Conservation (phyloP, 2,888 invertebrate species). For the Cheilosia scutellata region DNA sequence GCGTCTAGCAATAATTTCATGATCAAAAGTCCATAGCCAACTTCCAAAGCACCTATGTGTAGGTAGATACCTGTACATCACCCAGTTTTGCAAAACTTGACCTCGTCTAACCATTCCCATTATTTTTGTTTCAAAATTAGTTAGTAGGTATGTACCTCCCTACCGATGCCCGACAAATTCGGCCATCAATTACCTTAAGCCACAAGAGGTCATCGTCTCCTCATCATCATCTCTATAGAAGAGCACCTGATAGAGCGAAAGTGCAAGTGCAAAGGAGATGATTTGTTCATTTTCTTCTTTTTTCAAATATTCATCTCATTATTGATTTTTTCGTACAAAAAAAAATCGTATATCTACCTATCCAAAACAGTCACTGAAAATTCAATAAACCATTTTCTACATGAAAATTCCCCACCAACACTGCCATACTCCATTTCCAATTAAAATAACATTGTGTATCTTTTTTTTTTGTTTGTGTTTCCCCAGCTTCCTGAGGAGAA, state of each 20-base stretch:
- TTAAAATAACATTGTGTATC: slow-evolving; percentile 32
- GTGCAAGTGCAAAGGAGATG: slow-evolving; percentile 66
- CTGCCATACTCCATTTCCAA: slow-evolving; percentile 63
- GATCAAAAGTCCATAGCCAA: background rate
- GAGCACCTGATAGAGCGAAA: slow-evolving; percentile 62
- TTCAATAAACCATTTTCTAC: slow-evolving; percentile 74
- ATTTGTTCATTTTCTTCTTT: slow-evolving; percentile 22
- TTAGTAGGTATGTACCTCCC: too few species aligned
- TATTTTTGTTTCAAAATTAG: background rate
- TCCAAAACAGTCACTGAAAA: slow-evolving; percentile 60
- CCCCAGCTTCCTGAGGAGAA: slow-evolving; percentile 84
- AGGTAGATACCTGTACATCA: background rate
- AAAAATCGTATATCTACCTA: background rate
- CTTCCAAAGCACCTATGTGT: background rate
- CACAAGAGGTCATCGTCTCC: slow-evolving; percentile 66
- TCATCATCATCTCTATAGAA: slow-evolving; percentile 33
- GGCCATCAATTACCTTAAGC: slow-evolving; percentile 38
- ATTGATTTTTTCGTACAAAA: slow-evolving; percentile 64
- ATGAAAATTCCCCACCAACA: slow-evolving; percentile 59
- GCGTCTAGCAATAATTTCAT: background rate
- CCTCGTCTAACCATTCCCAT: background rate
- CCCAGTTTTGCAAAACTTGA: background rate
- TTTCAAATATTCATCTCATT: slow-evolving; percentile 66
- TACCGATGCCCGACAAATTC: slow-evolving; percentile 49
- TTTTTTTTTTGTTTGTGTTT: slow-evolving; percentile 51